Evolutionary conservation across 2,113 vertebrate species (phyloP).

Genomic region (Chiloscyllium plagiosum): DNA sequence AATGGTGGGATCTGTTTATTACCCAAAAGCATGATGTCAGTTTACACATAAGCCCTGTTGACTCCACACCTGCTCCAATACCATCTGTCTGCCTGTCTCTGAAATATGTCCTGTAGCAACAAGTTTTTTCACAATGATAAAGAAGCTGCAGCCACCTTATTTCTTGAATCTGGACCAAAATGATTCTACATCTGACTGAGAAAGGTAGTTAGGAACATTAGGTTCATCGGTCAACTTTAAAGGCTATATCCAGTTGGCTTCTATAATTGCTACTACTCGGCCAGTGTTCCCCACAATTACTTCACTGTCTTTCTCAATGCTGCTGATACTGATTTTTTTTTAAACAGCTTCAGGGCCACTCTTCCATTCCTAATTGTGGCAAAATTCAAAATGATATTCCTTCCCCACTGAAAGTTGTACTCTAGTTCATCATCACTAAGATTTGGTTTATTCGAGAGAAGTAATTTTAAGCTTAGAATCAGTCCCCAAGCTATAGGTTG

Average conservation of each 20-base stretch:
- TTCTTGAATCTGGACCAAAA: background rate
- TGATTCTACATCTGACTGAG: background rate
- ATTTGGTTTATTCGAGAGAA: background rate
- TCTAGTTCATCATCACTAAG: background rate
- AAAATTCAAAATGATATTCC: background rate
- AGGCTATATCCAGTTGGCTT: background rate
- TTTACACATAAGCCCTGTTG: background rate
- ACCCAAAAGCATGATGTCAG: background rate
- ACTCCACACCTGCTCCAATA: background rate
- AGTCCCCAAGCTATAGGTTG: background rate
- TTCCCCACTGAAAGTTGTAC: background rate
- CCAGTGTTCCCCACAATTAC: background rate
- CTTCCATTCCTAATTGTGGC: background rate
- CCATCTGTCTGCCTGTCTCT: background rate
- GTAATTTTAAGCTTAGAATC: background rate
- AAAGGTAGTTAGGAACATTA: background rate
- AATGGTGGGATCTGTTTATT: background rate
- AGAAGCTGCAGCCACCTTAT: background rate
- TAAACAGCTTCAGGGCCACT: background rate
- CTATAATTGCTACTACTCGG: background rate
- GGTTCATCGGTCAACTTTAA: background rate
- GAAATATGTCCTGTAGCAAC: background rate
- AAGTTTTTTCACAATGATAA: background rate
- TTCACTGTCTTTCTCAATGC: background rate
- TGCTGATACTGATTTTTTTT: background rate